Percentiles rank a stretch among this genome's conserved stretches.
Evolutionary conservation across 2,797 vertebrate genomes (phyloP).

Genomic region (Argentina silus): DNA sequence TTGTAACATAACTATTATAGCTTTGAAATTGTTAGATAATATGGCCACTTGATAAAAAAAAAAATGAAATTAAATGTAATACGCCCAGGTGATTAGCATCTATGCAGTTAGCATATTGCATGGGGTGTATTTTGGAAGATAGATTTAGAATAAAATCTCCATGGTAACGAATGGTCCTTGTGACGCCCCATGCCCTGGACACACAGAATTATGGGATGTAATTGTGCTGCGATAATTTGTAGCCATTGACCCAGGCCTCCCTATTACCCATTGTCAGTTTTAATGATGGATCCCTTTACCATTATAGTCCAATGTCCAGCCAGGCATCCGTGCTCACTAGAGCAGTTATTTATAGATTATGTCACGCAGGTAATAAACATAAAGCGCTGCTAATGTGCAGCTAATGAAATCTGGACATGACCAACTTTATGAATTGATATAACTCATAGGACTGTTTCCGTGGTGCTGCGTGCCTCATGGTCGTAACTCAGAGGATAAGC

Average conservation of each 20-base stretch:
- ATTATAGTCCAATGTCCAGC: slow-evolving; percentile 88
- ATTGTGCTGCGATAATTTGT: slow-evolving; percentile 94
- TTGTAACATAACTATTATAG: background rate
- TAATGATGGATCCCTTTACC: slow-evolving; percentile 96
- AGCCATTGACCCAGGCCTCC: slow-evolving; percentile 90
- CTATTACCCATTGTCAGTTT: slow-evolving; percentile 96
- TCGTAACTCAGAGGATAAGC: slow-evolving; percentile 83
- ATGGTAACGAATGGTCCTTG: background rate
- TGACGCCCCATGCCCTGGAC: slow-evolving; percentile 29
- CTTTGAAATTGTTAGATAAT: background rate
- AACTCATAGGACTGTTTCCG: slow-evolving; percentile 92
- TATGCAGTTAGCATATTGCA: too few relatives aligned
- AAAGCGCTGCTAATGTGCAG: slow-evolving; percentile 96
- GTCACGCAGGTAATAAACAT: slow-evolving; percentile 98
- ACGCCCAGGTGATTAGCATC: too few relatives aligned
- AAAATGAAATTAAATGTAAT: too few relatives aligned
- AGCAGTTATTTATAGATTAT: slow-evolving; percentile 98
- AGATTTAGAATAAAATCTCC: background rate
- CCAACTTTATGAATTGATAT: slow-evolving; percentile 99
- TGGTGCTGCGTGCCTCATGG: slow-evolving; percentile 81
- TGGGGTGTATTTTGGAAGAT: background rate
- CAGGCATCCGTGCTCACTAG: slow-evolving; percentile 86
- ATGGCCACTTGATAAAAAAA: background rate
- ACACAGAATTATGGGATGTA: slow-evolving; percentile 83
- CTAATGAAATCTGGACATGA: slow-evolving; percentile 99